Evolutionary conservation across 2,888 invertebrate species (phyloP), one percentile per base, ranked within the genome.

Genomic region (Smittia sp.): DNA sequence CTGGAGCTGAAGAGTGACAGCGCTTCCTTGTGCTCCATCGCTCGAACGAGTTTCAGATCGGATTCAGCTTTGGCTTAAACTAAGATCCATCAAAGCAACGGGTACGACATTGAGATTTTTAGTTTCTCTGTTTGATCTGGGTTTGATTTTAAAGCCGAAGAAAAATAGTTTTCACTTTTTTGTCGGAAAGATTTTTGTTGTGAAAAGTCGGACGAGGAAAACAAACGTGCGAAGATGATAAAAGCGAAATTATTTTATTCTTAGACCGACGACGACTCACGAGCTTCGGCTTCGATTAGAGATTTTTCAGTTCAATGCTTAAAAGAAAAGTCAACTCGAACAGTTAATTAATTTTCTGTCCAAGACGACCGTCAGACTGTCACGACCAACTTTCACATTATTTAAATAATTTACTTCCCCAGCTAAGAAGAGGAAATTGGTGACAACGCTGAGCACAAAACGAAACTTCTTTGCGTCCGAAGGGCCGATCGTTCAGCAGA

Each of bases 301-400:
- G n/a, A 46, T 46, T 46, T 20, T 18, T 18, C 58, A 46, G 7
- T 58, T 20, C 58, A 13, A 13, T 27, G 63, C 63, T 27, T 9
- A 24, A 27, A 63, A 4, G 24, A 25, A 63, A 63, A 27, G 27
- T 27, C 63, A 58, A 18, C 15, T 27, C 6, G 3, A 63, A 15
- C 7, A 63, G 11, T 63, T 63, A 63, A 63, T 63, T 63, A 63
- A 63, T 27, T 27, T 27, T 63, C 13, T 27, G 63, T 63, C 27
- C 63, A 24, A 4, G 15, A 22, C 24, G 58, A 24, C 58, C 52
- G n/a, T 20, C 58, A 24, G 24, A 27, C 63, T 63, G 63, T 63
- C 63, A 63, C 25, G 27, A 20, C 24, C 18, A 22, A 63, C 25
- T 63, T 25, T 63, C 63, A 52, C 52, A 52, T 22, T 63, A n/a